Evolutionary conservation across 1,140 invertebrate genomes (phyloP).

Genomic region (Bombus fervidus): DNA sequence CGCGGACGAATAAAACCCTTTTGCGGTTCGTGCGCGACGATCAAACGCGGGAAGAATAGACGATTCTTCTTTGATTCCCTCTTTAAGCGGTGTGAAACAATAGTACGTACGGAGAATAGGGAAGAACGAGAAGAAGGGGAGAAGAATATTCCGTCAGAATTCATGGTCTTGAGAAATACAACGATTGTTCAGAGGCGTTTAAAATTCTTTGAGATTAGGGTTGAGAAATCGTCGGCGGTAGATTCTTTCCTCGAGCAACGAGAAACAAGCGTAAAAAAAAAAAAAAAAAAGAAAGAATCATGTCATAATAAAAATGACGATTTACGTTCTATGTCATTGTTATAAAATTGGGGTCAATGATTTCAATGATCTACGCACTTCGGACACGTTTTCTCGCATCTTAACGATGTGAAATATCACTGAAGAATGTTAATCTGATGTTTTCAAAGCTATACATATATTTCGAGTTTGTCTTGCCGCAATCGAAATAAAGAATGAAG

Average conservation of each 20-base stretch:
- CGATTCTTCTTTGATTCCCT: background rate
- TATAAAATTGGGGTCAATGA: conserved; percentile 65
- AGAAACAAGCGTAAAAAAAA: conserved; percentile 18
- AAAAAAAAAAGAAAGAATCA: conserved; percentile 8
- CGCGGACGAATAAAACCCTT: background rate
- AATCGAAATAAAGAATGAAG: background rate
- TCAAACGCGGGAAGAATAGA: background rate
- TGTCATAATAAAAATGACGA: conserved; percentile 68
- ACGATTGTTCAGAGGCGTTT: background rate
- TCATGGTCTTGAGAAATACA: background rate
- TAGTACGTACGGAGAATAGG: no score
- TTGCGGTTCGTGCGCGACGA: no score
- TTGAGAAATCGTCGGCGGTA: conserved; percentile 1
- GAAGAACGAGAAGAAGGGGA: no score
- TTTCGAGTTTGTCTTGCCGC: background rate
- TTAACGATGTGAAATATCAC: background rate
- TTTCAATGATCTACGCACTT: conserved; percentile 51
- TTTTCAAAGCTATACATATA: background rate
- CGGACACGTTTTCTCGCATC: conserved; percentile 5
- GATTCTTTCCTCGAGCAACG: background rate
- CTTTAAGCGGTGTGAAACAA: background rate
- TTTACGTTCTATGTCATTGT: conserved; percentile 66
- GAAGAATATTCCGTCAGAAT: background rate
- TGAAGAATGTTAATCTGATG: conserved; percentile 2
- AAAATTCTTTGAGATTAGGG: background rate